Evolutionary conservation across 2,888 invertebrate genomes (phyloP), one percentile per base, ranked within the genome.

Genomic region (Operophtera brumata): DNA sequence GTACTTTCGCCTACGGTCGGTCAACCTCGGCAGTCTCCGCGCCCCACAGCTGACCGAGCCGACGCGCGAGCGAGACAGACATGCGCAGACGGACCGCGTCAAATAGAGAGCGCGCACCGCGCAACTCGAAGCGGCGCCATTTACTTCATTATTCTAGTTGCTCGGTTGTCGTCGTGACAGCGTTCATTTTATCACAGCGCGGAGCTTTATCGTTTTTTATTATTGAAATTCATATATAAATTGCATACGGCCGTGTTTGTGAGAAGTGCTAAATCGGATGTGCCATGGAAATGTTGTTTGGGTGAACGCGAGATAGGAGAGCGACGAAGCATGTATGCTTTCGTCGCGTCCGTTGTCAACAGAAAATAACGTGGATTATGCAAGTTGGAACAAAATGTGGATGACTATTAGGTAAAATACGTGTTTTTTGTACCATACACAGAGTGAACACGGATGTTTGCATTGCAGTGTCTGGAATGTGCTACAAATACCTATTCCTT

Each of bases 311-410:
- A 52, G 57, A 65, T 66, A 65, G 66, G 66, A 71, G 65, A 65
- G 67, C 73, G 69, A 67, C 69, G 73, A 77, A 82, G 73, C 65
- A 87, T 89, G 88, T 80, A 77, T 80, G 81, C 79, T 77, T 75
- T 73, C 67, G 70, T 78, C 73, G 80, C 82, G 80, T 84, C 84
- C 81, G 84, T 86, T 85, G 84, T 88, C 86, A 86, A 85, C 78
- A 84, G 80, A 78, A 82, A 86, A 86, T 85, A 86, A 81, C 79
- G 78, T 82, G 86, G 83, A 90, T 86, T 88, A 87, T 86, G 87
- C 89, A 86, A 87, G 87, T 82, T 82, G 82, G 80, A 80, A 77
- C 77, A 82, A 80, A 82, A 87, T 88, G 83, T 84, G 84, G 78
- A 80, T 78, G 78, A 79, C 74, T 83, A 76, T 85, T 86, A 86